Base-by-base conservation (phyloP, 2,797 vertebrate genomes). In the Anolis apletophallus region DNA sequence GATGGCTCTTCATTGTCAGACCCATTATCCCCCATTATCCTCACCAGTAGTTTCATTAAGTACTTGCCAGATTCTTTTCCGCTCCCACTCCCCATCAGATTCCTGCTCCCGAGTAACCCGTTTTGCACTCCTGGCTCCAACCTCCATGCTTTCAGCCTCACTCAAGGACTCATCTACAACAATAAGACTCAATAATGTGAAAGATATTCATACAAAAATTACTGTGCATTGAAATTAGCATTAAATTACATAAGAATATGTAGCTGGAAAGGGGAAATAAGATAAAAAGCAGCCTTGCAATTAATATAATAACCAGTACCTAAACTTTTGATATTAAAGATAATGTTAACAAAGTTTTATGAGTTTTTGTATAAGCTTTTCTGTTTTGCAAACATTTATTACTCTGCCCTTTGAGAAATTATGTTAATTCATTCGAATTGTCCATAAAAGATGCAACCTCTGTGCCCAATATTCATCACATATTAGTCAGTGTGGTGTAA, bases 141-240 rank as follows among this genome's bases (percentile, higher is more conserved):
- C n/a, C n/a, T n/a, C n/a, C n/a, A n/a, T n/a, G n/a, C n/a, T n/a
- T n/a, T n/a, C n/a, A n/a, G n/a, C n/a, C n/a, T n/a, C n/a, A n/a
- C n/a, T n/a, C n/a, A n/a, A n/a, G n/a, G n/a, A n/a, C n/a, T n/a
- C n/a, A n/a, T n/a, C n/a, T n/a, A n/a, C n/a, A n/a, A n/a, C n/a
- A n/a, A n/a, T n/a, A n/a, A 1, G 13, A 89, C 73, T 61, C 81
- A 80, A 21, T 86, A 87, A 89, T 21, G 14, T 90, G 88, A 87
- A 91, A 87, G 83, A 90, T 88, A 79, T 59, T 17, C 71, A 26
- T 72, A 87, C 50, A 88, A 87, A 85, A 21, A 23, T 34, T 68
- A 83, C 17, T 55, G 40, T 86, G 0, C 26, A 8, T 50, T 81
- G 72, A 88, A 87, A 81, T 40, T 59, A 77, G n/a, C n/a, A n/a